A percentile compares a stretch with the other conserved stretches of the same genome.
Evolutionary conservation across 2,888 invertebrate species (phyloP).

Genomic region (Athalia rosae): DNA sequence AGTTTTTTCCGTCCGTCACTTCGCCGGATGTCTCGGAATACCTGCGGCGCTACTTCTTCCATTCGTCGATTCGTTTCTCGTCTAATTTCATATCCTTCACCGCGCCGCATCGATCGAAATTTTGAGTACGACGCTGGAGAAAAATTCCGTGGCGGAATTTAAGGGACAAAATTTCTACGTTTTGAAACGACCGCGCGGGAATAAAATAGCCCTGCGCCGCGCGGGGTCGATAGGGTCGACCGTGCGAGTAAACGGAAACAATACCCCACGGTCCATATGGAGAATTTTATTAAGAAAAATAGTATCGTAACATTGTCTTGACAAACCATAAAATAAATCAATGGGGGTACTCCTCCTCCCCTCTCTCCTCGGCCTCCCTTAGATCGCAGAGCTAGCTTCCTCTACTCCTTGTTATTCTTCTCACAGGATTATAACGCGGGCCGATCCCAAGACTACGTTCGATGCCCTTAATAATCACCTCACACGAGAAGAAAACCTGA

Average conservation of each 20-base stretch:
- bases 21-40: constrained; percentile 35
- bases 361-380: background rate
- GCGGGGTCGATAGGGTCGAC: constrained; percentile 69
- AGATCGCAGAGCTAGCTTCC: too few relatives aligned
- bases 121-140: too few relatives aligned
- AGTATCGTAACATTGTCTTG: constrained; percentile 69
- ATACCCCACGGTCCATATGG: constrained; percentile 67
- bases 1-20: constrained; percentile 6
- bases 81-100: background rate
- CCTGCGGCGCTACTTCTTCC: constrained; percentile 1
- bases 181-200: constrained; percentile 62
- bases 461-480: too few relatives aligned
- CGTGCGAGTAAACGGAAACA: constrained; percentile 62
- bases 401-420: too few relatives aligned
- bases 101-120: background rate
- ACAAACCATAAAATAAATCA: constrained; percentile 73
- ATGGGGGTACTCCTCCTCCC: constrained; percentile 30
- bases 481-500: constrained; percentile 9
- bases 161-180: constrained; percentile 36
- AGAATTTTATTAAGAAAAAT: constrained; percentile 64
- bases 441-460: too few relatives aligned
- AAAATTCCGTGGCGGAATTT: background rate
- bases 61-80: background rate
- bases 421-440: too few relatives aligned
- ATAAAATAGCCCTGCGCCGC: constrained; percentile 63